Conservation (phyloP, 2,797 vertebrate genomes). For the Netta rufina region DNA sequence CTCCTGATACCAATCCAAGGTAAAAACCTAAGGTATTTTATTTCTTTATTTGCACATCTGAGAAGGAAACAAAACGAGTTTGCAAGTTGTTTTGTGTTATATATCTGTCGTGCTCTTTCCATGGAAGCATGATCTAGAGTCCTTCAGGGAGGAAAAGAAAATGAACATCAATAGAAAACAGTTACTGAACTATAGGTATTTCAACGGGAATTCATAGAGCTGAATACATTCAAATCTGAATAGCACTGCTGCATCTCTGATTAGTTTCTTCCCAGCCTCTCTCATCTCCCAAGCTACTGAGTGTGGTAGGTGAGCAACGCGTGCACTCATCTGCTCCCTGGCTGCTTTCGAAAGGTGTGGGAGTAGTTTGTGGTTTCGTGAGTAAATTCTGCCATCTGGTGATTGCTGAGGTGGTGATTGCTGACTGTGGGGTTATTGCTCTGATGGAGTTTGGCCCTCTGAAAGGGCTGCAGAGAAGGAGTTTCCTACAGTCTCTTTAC, state of each 20-base stretch:
- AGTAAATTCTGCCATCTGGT: conserved; percentile 16
- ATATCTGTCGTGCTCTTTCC: not conserved
- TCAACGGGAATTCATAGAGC: not conserved
- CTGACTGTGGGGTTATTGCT: not conserved
- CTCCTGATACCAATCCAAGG: not conserved
- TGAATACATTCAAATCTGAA: not conserved
- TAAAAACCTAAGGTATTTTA: not conserved
- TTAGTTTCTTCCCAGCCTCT: not conserved
- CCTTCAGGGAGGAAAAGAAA: not conserved
- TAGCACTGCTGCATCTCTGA: not conserved
- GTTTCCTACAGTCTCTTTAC: not conserved
- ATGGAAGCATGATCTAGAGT: not conserved
- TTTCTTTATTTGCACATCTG: not conserved
- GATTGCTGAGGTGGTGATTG: not conserved
- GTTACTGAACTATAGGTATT: not conserved
- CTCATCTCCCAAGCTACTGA: not conserved
- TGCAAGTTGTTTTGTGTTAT: not conserved
- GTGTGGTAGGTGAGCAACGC: not conserved
- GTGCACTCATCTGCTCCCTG: not conserved
- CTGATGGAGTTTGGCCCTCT: not conserved
- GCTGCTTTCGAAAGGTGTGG: not conserved
- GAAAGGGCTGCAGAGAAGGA: not conserved
- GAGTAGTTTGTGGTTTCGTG: not conserved
- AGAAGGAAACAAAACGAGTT: not conserved
- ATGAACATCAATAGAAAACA: not conserved